Evolutionary conservation across 2,888 invertebrate genomes (phyloP), one percentile per base, ranked within the genome.

Genomic region (Andrena bucephala): DNA sequence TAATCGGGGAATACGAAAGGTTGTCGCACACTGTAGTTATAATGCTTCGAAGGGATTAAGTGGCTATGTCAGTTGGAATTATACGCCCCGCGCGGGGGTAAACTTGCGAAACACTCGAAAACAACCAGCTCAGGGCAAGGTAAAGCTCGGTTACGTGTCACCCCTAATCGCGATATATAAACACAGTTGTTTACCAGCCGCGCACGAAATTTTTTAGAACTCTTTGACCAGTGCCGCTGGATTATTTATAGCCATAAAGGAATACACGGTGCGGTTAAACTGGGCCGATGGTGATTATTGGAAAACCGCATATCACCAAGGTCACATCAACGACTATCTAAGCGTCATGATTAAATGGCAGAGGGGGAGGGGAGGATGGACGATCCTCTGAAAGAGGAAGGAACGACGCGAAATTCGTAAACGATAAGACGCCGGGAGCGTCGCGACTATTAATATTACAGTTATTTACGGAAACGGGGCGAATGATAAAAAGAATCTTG

Each of bases 211-310:
- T 36, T 36, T 36, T 36, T 54, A 83, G 65, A 70, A 63, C 74
- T 79, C 72, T 76, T 83, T 63, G 63, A 80, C 77, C 78, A 70
- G 66, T 83, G 75, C 82, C 82, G 83, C 84, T 70, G 81, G 81
- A 90, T 86, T 93, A 93, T 93, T 93, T 91, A 93, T 93, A 93
- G 91, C 89, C 90, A 90, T 92, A 92, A 92, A 92, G 90, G 90
- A 90, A 91, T 92, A 89, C 88, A 88, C 83, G 91, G 85, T 90
- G 89, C 91, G 92, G 91, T 89, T 91, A 90, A 91, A 92, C 91
- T 89, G 89, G 88, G 92, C 91, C 91, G 90, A 90, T 87, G 87
- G 85, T 91, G 90, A 87, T 90, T 93, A 93, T 94, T 92, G 93
- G 93, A 93, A 93, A 92, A 86, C 77, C 83, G 86, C 88, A 80